Percentiles rank a stretch among this genome's conserved stretches.
Conservation (phyloP, 2,797 vertebrate species). For the Hippopotamyrus pictus region DNA sequence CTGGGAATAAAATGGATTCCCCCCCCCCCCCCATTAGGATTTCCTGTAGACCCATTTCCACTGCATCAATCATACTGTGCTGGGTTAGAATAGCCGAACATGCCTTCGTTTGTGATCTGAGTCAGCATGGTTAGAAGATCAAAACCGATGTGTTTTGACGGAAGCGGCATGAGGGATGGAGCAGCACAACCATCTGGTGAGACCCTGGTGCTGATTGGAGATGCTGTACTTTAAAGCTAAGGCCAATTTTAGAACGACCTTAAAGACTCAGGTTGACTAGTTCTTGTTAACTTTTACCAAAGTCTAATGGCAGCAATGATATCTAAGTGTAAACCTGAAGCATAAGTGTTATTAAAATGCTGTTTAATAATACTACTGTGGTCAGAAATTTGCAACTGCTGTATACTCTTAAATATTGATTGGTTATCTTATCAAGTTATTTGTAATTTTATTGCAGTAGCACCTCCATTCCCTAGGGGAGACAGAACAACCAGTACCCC, state of each 20-base stretch:
- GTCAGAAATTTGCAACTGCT: neutral
- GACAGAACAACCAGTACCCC: neutral
- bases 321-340: neutral
- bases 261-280: neutral
- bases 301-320: neutral
- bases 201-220: neutral
- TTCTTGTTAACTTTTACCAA: neutral
- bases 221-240: neutral
- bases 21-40: neutral
- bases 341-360: neutral
- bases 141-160: slow-evolving; percentile 29
- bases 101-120: slow-evolving; percentile 25
- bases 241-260: neutral
- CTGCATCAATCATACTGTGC: slow-evolving; percentile 27
- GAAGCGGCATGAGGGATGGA: slow-evolving; percentile 29
- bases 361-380: neutral
- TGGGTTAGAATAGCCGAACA: slow-evolving; percentile 38
- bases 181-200: slow-evolving; percentile 31
- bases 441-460: neutral
- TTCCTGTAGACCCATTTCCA: neutral
- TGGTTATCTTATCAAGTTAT: neutral
- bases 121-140: slow-evolving; percentile 43
- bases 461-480: neutral
- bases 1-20: slow-evolving; percentile 10
- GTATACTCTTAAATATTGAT: neutral